Evolutionary conservation across 2,113 vertebrate species (phyloP), one percentile per base, ranked within the genome.

Genomic region (Planiliza haematocheilus): DNA sequence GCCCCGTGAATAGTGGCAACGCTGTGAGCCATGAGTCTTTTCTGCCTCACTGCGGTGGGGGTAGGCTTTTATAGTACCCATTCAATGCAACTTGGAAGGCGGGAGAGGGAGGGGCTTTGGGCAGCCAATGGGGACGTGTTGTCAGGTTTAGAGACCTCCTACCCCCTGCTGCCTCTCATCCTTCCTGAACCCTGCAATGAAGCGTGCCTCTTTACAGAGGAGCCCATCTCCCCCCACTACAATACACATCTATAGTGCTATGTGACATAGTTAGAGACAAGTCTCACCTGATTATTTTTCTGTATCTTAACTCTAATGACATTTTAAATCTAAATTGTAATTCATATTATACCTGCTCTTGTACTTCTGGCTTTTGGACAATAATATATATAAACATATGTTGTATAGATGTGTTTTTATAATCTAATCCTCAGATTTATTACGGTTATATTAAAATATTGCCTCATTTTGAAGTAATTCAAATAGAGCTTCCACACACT

Each of bases 21-120:
- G 56, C 38, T 20, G 49, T 39, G 60, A 79, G 60, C 70, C 68
- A 75, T 82, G 70, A 86, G 74, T 77, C 51, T 74, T 8, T 30
- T 86, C 86, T 86, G 89, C 69, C 30, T 38, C 68, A 50, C 59
- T 68, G 70, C 30, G 36, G 59, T 60, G 56, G 76, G 81, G 69
- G 68, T 12, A 69, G 77, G 74, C 38, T 90, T 89, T 93, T 94
- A 94, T 93, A 86, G 41, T n/a, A 65, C 57, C 39, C 74, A 34
- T 69, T 79, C 41, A 79, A 82, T 70, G 75, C 48, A 21, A 60
- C 13, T 72, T 37, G 10, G 74, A 74, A 84, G 67, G 71, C 70
- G 18, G 87, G 81, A 66, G 45, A 57, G 86, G 91, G 92, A 82
- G 88, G 90, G 70, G 80, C 74, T 63, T 70, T 7, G 1, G 17